Evolutionary conservation across 53 echinoderm and acorn worm species (phyloP).

Genomic region (Mesocentrotus franciscanus): DNA sequence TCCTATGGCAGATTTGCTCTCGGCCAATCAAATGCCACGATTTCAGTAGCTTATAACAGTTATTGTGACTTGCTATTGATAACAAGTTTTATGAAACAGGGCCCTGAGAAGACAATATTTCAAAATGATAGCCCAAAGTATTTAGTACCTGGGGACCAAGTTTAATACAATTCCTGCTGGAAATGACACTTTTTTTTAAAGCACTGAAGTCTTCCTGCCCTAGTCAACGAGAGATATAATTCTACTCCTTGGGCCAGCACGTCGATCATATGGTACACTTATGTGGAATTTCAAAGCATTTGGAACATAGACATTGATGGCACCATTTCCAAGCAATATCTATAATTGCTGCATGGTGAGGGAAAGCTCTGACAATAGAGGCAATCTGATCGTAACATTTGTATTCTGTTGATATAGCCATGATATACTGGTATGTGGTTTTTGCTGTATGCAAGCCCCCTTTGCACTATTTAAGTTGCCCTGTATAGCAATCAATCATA

Average conservation of each 20-base stretch:
- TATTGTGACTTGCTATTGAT: no score
- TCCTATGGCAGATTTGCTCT: no score
- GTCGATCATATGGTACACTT: not conserved
- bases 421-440: not conserved
- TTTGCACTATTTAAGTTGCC: slow-evolving; percentile 4
- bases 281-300: not conserved
- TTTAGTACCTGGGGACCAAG: not conserved
- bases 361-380: slow-evolving; percentile 6
- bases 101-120: not conserved
- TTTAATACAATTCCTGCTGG: not conserved
- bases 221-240: not conserved
- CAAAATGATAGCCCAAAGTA: not conserved
- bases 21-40: no score
- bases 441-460: not conserved
- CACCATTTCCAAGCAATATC: not conserved
- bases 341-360: slow-evolving; percentile 20
- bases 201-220: not conserved
- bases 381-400: not conserved
- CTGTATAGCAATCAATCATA: slow-evolving; percentile 40
- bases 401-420: slow-evolving; percentile 31
- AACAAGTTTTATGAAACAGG: not conserved
- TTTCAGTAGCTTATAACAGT: no score
- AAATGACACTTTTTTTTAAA: not conserved
- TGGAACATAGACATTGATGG: not conserved
- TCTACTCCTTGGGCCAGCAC: not conserved